Base-by-base conservation (phyloP, 2,888 invertebrate genomes). In the Protophormia terraenovae region DNA sequence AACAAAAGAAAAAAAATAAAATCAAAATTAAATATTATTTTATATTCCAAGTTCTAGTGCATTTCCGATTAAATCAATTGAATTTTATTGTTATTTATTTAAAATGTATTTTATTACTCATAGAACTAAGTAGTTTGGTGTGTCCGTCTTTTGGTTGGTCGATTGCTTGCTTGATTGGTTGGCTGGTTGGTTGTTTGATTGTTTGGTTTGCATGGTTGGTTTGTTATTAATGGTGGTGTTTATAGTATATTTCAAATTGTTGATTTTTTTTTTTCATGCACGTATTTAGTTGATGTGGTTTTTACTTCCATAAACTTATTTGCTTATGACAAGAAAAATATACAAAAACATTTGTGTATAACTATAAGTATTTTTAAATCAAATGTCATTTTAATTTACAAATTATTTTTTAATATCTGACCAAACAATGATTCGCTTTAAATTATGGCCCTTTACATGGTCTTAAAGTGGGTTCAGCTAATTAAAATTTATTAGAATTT, bases 31-130 rank as follows among this genome's bases (percentile, higher is more conserved):
- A 24, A 58, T 45, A 41, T 41, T 38, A 72, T 53, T 45, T 72
- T 41, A 6, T n/a, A 7, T 41, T 71, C 16, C 22, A 3, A 10
- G 14, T 58, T 71, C 53, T 38, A 45, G 27, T 67, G 38, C 58
- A 85, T 85, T 71, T 82, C 62, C 88, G 89, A 90, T 90, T 86
- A 87, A 89, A 89, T 89, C 89, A 88, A 90, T 90, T 89, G 88
- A 87, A 84, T 87, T 89, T 89, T 89, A 89, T 90, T 89, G 87
- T 89, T 80, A 72, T 80, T 89, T 80, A 72, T 80, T 77, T 75
- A 66, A 83, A 53, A 45, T 58, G 32, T 60, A 22, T 83, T 83
- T 83, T 73, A 83, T 73, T 73, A 41, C 66, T 73, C 19, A 45
- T 78, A 72, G 45, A 53, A 66, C 38, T 66, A 35, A 29, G 60